These are phyloP conservation scores for Condylostylus longicornis DNA, from an alignment of 1,140 invertebrate species.

Conservation along the genomic window DNA sequence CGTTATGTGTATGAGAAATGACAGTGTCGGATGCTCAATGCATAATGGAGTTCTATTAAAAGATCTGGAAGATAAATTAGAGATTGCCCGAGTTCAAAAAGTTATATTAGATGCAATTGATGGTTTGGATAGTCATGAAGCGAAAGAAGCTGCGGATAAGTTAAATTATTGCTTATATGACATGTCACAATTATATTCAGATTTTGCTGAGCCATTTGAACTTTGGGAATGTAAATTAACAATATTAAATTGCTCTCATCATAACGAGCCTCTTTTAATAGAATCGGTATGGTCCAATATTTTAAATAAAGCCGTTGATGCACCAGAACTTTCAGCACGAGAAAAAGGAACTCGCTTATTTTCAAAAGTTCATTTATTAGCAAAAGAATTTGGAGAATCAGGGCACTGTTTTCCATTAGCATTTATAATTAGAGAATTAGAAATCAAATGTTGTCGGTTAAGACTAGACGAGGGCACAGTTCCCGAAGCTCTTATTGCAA, in stretches of 20 bases:
- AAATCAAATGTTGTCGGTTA: slow-evolving; percentile 54
- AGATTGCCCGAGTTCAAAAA: slow-evolving; percentile 29
- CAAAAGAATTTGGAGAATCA: slow-evolving; percentile 52
- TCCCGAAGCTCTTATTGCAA: slow-evolving; percentile 47
- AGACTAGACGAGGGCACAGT: slow-evolving; percentile 50
- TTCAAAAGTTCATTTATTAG: slow-evolving; percentile 56
- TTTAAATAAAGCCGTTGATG: slow-evolving; percentile 41
- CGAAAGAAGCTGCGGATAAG: slow-evolving; percentile 16
- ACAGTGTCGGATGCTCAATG: slow-evolving; percentile 58
- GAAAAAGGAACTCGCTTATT: slow-evolving; percentile 52
- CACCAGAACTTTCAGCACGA: slow-evolving; percentile 34
- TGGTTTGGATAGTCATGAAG: slow-evolving; percentile 10
- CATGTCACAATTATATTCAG: slow-evolving; percentile 57
- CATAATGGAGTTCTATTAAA: slow-evolving; percentile 73
- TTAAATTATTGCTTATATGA: slow-evolving; percentile 25
- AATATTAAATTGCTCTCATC: slow-evolving; percentile 70
- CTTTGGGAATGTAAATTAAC: slow-evolving; percentile 74
- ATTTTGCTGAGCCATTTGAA: slow-evolving; percentile 64
- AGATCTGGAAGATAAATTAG: slow-evolving; percentile 76
- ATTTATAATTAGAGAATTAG: slow-evolving; percentile 56
- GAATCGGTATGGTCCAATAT: slow-evolving; percentile 70
- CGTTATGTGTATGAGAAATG: slow-evolving; percentile 87
- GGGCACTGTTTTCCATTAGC: slow-evolving; percentile 64
- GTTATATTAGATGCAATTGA: slow-evolving; percentile 18
- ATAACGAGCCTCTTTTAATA: slow-evolving; percentile 58